A percentile compares a stretch with the other conserved stretches of the same genome.
Conservation (phyloP, 2,888 invertebrate genomes). For the Campoletis raptor region DNA sequence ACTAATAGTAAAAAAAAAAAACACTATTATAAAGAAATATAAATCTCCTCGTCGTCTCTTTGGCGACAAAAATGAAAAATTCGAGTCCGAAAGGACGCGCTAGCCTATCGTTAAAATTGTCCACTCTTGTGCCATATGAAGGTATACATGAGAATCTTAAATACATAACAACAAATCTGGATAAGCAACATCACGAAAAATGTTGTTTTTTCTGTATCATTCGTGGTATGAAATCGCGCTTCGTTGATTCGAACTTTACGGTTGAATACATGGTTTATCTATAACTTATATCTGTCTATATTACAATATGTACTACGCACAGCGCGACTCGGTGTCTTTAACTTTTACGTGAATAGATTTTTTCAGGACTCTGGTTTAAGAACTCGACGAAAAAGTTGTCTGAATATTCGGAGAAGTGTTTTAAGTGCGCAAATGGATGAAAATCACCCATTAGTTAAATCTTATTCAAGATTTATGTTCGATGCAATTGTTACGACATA, state of each 20-base stretch:
- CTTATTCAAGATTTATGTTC: not conserved
- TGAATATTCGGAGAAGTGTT: not conserved
- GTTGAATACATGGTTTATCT: constrained; percentile 46
- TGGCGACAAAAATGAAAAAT: not conserved
- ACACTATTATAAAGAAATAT: constrained; percentile 28
- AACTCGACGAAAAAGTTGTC: not conserved
- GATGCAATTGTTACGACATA: not conserved
- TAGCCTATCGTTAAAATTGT: constrained; percentile 33
- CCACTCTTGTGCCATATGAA: constrained; percentile 6
- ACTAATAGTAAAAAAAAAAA: constrained; percentile 37
- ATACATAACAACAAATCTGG: not conserved
- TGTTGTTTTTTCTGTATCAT: not conserved
- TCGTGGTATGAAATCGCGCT: constrained; percentile 23
- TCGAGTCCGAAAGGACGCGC: constrained; percentile 21
- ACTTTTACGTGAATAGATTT: not conserved
- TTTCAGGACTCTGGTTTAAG: constrained; percentile 1
- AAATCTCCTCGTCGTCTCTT: not conserved
- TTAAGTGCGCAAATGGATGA: not conserved
- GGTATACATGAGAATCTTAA: constrained; percentile 11
- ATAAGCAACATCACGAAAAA: not conserved
- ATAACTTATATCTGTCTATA: constrained; percentile 36
- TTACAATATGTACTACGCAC: constrained; percentile 30
- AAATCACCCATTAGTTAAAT: not conserved
- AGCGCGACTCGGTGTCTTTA: constrained; percentile 44
- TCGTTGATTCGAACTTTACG: constrained; percentile 38